Percentiles rank a stretch among this genome's conserved stretches.
Evolutionary conservation across 2,797 vertebrate genomes (phyloP).

Genomic region (Epinephelus awoara): DNA sequence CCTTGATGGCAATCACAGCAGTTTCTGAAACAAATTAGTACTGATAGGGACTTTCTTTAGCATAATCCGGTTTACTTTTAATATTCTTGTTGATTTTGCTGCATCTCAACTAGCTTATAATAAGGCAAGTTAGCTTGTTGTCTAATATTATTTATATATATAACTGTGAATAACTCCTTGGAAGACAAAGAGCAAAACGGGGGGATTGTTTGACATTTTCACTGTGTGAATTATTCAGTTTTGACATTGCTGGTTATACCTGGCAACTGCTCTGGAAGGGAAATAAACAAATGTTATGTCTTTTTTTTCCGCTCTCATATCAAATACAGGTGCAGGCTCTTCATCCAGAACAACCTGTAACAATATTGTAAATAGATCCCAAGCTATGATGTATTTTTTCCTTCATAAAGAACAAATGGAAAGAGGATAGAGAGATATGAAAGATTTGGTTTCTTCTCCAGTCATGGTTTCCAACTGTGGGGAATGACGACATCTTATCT

Average conservation of each 20-base stretch:
- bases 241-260: constrained; percentile 59
- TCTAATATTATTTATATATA: constrained; percentile 15
- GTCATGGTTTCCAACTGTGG: constrained; percentile 44
- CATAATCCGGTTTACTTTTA: constrained; percentile 23
- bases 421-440: constrained; percentile 46
- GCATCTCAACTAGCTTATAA: constrained; percentile 21
- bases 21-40: constrained; percentile 22
- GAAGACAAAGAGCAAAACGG: constrained; percentile 49
- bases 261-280: constrained; percentile 42
- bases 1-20: constrained; percentile 13
- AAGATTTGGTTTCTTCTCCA: constrained; percentile 57
- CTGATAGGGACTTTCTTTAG: background rate
- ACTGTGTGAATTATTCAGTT: constrained; percentile 69
- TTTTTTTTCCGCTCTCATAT: constrained; percentile 33
- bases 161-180: constrained; percentile 39
- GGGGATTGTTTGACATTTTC: constrained; percentile 59
- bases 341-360: constrained; percentile 26
- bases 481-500: constrained; percentile 63
- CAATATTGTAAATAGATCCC: constrained; percentile 24
- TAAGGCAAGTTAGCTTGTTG: constrained; percentile 2
- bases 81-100: constrained; percentile 20
- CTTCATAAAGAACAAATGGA: constrained; percentile 16
- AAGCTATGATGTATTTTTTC: constrained; percentile 39
- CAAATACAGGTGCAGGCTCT: constrained; percentile 18
- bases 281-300: constrained; percentile 55